These are phyloP conservation scores for Augochlora pura DNA, from an alignment of 1,140 invertebrate species.

Conservation along the genomic window DNA sequence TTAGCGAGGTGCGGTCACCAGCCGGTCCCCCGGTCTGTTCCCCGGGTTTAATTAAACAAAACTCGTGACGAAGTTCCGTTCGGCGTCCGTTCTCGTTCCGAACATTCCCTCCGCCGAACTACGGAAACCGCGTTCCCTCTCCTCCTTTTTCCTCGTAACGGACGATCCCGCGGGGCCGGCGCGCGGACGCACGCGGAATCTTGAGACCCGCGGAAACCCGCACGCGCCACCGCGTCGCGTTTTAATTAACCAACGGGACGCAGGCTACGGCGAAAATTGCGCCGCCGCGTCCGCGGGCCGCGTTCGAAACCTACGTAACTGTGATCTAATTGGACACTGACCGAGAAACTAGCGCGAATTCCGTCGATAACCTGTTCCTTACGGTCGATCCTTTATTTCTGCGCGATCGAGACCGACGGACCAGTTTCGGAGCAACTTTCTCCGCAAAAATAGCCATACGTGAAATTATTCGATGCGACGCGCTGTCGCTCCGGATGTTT, in stretches of 20 bases:
- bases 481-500: too few species aligned
- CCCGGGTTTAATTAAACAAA: slow-evolving; percentile 36
- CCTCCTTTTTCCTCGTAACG: neutral
- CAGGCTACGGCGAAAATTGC: neutral
- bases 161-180: neutral
- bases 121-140: neutral
- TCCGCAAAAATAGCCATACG: too few species aligned
- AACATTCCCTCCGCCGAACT: slow-evolving; percentile 15
- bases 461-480: too few species aligned
- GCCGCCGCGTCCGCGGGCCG: too few species aligned
- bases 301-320: neutral
- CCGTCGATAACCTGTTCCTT: neutral
- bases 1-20: neutral
- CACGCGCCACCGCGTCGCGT: neutral
- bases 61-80: slow-evolving; percentile 18
- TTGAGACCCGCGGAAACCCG: neutral
- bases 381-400: too few species aligned
- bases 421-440: too few species aligned
- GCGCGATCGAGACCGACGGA: too few species aligned
- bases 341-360: neutral
- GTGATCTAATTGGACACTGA: neutral
- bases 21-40: neutral
- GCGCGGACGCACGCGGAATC: neutral
- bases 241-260: neutral
- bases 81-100: slow-evolving; percentile 9